Conservation (phyloP, 1,140 invertebrate species). For the Planococcus citri region DNA sequence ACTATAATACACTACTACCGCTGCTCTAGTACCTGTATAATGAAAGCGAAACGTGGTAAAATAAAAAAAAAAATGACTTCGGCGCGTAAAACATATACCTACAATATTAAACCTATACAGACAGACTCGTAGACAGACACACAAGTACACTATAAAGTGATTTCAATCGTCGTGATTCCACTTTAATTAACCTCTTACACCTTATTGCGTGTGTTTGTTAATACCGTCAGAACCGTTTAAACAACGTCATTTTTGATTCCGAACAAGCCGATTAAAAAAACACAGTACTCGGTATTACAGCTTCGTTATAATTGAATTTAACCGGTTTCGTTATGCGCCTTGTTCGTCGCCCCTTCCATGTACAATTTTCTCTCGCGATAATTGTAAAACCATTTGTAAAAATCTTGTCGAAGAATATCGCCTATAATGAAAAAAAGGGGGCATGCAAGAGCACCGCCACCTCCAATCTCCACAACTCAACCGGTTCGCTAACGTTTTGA, state of each 20-base stretch:
- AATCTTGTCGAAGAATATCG: neutral
- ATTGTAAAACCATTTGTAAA: constrained; percentile 20
- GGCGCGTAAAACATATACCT: too few species aligned
- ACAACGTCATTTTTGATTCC: constrained; percentile 10
- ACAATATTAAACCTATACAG: too few species aligned
- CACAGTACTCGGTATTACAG: too few species aligned
- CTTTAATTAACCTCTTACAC: constrained; percentile 17
- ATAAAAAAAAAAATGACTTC: neutral
- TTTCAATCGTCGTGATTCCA: constrained; percentile 3
- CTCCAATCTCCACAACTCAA: neutral
- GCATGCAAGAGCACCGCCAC: neutral
- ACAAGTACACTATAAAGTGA: neutral
- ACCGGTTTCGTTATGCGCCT: neutral
- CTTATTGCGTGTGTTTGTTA: constrained; percentile 3
- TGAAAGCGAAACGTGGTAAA: neutral
- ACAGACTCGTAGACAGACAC: too few species aligned
- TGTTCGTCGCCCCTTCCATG: too few species aligned
- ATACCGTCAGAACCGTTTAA: constrained; percentile 15
- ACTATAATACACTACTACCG: too few species aligned
- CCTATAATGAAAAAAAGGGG: neutral
- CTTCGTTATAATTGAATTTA: constrained; percentile 16
- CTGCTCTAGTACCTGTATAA: too few species aligned
- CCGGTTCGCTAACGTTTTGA: constrained; percentile 5
- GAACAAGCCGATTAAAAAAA: constrained; percentile 3
- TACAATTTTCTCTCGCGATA: too few species aligned